These are phyloP conservation scores for Pomacea canaliculata DNA, from an alignment of 2,888 invertebrate genomes.

Conservation along the genomic window DNA sequence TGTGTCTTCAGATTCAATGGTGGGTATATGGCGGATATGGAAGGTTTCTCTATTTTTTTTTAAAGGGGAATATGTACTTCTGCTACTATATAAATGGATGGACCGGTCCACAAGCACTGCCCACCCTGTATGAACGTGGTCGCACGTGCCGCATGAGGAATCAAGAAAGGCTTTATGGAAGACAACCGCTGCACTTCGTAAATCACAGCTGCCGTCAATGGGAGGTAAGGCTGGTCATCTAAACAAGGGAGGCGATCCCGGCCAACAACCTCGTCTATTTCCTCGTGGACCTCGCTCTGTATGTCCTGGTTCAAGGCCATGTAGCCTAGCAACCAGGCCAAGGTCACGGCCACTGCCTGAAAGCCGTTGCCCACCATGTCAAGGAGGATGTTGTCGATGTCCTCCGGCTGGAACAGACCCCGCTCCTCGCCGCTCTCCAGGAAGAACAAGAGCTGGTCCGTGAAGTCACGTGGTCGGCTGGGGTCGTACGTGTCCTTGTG, in stretches of 20 bases:
- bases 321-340: conserved; percentile 55
- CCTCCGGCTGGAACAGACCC: conserved; percentile 45
- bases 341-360: conserved; percentile 39
- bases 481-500: conserved; percentile 60
- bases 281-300: conserved; percentile 51
- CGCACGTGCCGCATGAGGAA: conserved; percentile 49
- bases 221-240: conserved; percentile 51
- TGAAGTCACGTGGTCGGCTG: conserved; percentile 43
- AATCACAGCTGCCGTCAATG: conserved; percentile 57
- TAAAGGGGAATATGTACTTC: no score
- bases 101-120: no score
- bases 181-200: conserved; percentile 54
- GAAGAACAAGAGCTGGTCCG: conserved; percentile 54
- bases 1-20: no score
- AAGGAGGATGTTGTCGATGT: conserved; percentile 51
- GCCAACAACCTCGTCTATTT: conserved; percentile 52
- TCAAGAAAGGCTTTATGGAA: conserved; percentile 51
- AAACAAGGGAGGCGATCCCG: conserved; percentile 49
- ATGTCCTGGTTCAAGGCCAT: conserved; percentile 51
- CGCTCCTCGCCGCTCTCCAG: conserved; percentile 53
- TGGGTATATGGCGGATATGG: no score
- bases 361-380: conserved; percentile 51
- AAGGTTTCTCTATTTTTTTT: no score
- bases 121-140: conserved; percentile 49
- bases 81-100: no score